Conservation (phyloP, 53 echinoderm and acorn worm species). For the Zoroaster sp. region DNA sequence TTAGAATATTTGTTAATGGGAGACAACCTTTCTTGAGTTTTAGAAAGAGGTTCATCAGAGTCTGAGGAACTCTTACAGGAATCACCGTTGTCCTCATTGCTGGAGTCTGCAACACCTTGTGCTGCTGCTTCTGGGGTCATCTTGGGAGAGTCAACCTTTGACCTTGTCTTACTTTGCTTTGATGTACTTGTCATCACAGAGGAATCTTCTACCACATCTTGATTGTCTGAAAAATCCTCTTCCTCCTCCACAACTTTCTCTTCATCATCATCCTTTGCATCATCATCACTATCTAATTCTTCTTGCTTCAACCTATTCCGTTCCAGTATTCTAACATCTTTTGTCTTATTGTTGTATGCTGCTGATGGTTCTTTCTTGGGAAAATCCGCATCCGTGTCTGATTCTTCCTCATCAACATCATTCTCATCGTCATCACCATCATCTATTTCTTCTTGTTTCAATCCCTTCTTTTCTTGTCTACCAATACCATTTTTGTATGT, state of each 20-base stretch:
- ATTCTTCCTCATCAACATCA: not conserved
- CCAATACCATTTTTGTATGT: not conserved
- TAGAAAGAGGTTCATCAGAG: slow-evolving; percentile 14
- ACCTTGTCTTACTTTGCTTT: not conserved
- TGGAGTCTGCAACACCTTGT: not conserved
- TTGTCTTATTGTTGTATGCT: not conserved
- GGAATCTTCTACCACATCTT: not conserved
- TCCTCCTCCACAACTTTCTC: not conserved
- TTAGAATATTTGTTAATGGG: not conserved
- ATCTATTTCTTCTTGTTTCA: not conserved
- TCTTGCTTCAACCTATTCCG: not conserved
- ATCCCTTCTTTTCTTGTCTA: not conserved
- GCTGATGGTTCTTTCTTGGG: no score
- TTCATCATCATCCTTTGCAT: not conserved
- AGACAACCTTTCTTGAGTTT: not conserved
- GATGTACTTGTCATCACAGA: not conserved
- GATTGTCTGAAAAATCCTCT: not conserved
- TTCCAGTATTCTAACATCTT: not conserved
- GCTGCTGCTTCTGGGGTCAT: not conserved
- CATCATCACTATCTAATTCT: not conserved
- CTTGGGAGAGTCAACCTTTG: not conserved
- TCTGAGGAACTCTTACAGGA: not conserved
- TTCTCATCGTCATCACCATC: not conserved
- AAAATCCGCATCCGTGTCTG: not conserved
- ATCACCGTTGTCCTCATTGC: slow-evolving; percentile 6